Evolutionary conservation across 2,797 vertebrate genomes (phyloP).

Genomic region (Pangasius djambal): DNA sequence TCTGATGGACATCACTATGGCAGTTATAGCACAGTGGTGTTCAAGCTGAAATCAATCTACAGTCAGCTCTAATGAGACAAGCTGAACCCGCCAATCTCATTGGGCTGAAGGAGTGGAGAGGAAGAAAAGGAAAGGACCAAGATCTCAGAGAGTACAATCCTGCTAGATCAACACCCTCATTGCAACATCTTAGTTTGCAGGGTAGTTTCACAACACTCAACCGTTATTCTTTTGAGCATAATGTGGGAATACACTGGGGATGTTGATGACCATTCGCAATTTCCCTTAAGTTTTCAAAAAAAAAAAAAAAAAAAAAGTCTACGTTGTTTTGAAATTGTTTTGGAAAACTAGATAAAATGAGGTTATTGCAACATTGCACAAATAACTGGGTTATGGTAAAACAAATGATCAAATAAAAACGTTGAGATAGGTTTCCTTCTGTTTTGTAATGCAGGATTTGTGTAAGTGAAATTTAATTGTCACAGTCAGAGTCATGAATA

Average conservation of each 20-base stretch:
- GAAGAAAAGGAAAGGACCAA: conserved; percentile 30
- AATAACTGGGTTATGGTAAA: background rate
- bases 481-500: background rate
- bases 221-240: background rate
- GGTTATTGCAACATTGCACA: background rate
- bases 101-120: conserved; percentile 15
- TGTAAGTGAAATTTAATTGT: background rate
- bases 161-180: conserved; percentile 10
- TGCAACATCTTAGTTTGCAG: conserved; percentile 3
- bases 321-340: conserved; percentile 1
- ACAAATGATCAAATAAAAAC: background rate
- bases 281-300: background rate
- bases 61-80: conserved; percentile 46
- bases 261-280: background rate
- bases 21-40: conserved; percentile 55
- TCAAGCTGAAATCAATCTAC: conserved; percentile 56
- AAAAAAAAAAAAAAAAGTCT: too few relatives aligned
- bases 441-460: background rate
- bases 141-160: conserved; percentile 29
- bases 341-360: background rate
- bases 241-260: background rate
- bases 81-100: conserved; percentile 15
- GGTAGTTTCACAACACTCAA: conserved; percentile 1
- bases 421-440: background rate
- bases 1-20: conserved; percentile 53